Evolutionary conservation across 2,797 vertebrate species (phyloP).

Genomic region (Zenarchopterus dispar): DNA sequence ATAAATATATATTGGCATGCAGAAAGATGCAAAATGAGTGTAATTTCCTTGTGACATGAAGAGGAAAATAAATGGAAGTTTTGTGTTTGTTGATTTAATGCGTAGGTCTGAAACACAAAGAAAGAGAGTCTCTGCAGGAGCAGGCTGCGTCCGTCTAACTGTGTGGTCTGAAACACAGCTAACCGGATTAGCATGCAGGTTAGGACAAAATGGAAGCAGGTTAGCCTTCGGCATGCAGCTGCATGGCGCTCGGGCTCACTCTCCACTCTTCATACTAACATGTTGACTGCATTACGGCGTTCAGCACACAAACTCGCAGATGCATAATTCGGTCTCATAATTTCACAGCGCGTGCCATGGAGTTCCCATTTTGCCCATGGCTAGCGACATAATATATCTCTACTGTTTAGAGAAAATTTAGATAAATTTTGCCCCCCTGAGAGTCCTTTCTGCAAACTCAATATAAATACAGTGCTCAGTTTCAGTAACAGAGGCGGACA

Average conservation of each 20-base stretch:
- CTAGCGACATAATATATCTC: constrained; percentile 39
- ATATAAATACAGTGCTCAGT: constrained; percentile 64
- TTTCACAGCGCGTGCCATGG: constrained; percentile 28
- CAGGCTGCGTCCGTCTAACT: constrained; percentile 48
- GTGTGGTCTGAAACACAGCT: constrained; percentile 70
- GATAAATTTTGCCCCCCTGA: constrained; percentile 49
- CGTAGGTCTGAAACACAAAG: constrained; percentile 1
- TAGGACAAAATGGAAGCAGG: constrained; percentile 63
- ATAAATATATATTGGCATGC: too few relatives aligned
- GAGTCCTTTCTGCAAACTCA: constrained; percentile 49
- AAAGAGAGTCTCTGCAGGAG: background rate
- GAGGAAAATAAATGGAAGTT: background rate
- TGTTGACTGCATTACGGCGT: constrained; percentile 18
- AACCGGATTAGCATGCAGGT: constrained; percentile 71
- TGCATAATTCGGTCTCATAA: constrained; percentile 22
- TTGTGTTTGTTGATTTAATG: constrained; percentile 12
- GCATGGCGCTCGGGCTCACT: constrained; percentile 19
- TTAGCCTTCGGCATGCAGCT: constrained; percentile 47
- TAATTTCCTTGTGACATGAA: constrained; percentile 3
- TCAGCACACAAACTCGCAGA: constrained; percentile 18
- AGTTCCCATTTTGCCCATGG: constrained; percentile 57
- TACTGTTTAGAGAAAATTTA: constrained; percentile 51
- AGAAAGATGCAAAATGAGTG: background rate
- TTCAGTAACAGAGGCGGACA: constrained; percentile 57
- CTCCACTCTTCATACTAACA: constrained; percentile 11